Conservation (phyloP, 35 echinoderm and acorn worm species). For the Apostichopus japonicus region DNA sequence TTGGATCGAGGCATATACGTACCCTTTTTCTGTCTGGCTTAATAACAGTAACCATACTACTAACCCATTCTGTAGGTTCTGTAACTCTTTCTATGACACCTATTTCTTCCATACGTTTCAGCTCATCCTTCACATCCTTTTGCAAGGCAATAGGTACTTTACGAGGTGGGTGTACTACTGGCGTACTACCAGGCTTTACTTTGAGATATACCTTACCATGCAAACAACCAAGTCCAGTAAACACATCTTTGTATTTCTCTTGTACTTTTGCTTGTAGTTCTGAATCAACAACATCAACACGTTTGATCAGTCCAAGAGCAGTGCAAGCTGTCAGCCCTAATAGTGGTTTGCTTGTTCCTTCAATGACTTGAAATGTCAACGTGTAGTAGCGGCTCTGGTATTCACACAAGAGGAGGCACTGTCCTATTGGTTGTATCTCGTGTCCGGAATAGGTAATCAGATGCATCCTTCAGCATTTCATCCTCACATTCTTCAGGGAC, state of each 20-base stretch:
- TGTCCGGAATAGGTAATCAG: slow-evolving; percentile 54
- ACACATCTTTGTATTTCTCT: slow-evolving; percentile 38
- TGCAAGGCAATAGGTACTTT: not conserved
- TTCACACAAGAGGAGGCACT: slow-evolving; percentile 21
- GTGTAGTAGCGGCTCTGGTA: not conserved
- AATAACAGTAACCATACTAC: slow-evolving; percentile 7
- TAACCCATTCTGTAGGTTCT: slow-evolving; percentile 72
- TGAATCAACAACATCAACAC: not conserved
- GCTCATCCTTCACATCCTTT: slow-evolving; percentile 53
- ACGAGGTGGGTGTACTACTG: too few relatives aligned
- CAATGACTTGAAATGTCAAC: too few relatives aligned
- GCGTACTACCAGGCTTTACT: not conserved
- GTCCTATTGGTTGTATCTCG: slow-evolving; percentile 42
- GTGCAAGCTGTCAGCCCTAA: too few relatives aligned
- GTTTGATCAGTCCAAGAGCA: too few relatives aligned
- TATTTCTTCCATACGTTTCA: slow-evolving; percentile 53
- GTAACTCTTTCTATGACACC: slow-evolving; percentile 57
- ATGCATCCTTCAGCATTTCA: slow-evolving; percentile 1
- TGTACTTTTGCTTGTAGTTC: not conserved
- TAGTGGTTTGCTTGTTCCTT: too few relatives aligned
- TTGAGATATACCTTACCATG: not conserved
- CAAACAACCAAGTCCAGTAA: slow-evolving; percentile 60
- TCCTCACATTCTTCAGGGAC: not conserved
- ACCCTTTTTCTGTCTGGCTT: slow-evolving; percentile 20
- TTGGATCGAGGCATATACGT: slow-evolving; percentile 60